phyloP scores from a whole-genome alignment of 92 coral and sea anemone genomes.

The Isaurus tuberculatus region DNA sequence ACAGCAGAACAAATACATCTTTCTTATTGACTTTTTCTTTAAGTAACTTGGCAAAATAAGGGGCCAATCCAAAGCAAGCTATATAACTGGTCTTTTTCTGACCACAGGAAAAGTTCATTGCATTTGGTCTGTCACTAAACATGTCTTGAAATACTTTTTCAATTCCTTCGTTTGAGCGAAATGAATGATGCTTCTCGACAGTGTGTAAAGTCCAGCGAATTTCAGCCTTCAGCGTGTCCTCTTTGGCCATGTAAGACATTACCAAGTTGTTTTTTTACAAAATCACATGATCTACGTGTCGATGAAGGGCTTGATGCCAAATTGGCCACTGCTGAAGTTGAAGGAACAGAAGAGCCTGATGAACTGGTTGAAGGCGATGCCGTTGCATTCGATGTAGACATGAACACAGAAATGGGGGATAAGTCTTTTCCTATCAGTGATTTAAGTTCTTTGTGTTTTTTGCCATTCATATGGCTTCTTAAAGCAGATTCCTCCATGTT shows the following conservation, averaged over 20 bases:
- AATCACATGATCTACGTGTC: not conserved
- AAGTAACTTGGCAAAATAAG: no score
- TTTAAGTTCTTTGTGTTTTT: constrained; percentile 17
- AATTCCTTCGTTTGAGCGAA: no score
- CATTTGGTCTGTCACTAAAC: not conserved
- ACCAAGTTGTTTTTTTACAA: not conserved
- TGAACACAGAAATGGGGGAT: not conserved
- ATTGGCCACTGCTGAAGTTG: not conserved
- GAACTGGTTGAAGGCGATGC: not conserved
- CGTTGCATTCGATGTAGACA: constrained; percentile 13
- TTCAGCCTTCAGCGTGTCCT: not conserved
- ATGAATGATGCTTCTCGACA: not conserved
- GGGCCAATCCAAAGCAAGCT: constrained; percentile 20
- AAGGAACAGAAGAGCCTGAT: not conserved
- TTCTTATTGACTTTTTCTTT: constrained; percentile 7
- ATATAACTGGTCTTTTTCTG: not conserved
- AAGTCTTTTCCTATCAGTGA: not conserved
- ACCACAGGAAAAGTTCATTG: not conserved
- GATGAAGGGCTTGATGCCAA: not conserved
- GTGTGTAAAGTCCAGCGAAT: not conserved
- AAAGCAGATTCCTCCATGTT: constrained; percentile 20
- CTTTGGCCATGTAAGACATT: not conserved
- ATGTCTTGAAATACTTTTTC: not conserved
- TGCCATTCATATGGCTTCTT: no score
- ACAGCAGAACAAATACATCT: constrained; percentile 3